Percentiles rank a stretch among this genome's conserved stretches.
These are phyloP conservation scores for Sylvietta virens DNA, from an alignment of 2,113 vertebrate species.

Conservation along the genomic window DNA sequence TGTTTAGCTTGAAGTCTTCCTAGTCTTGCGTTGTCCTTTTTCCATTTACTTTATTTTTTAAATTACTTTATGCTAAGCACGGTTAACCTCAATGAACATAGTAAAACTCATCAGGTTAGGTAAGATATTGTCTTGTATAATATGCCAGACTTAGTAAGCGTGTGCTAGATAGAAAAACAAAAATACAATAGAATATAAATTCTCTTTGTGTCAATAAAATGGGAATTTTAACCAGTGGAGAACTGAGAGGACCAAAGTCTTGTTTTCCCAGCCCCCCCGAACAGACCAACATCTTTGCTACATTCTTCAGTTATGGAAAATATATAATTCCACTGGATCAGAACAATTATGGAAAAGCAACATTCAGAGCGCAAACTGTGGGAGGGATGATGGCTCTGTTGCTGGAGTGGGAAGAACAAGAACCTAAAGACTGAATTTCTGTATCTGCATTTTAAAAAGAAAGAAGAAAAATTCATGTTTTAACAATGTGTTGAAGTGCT, in stretches of 20 bases:
- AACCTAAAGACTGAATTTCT: background rate
- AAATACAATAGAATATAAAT: background rate
- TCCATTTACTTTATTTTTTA: background rate
- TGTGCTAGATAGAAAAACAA: background rate
- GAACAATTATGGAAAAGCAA: background rate
- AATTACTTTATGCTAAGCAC: background rate
- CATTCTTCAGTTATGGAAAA: background rate
- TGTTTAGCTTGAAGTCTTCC: background rate
- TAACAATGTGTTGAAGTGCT: conserved; percentile 2
- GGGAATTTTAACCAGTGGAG: background rate
- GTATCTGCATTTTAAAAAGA: background rate
- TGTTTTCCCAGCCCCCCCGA: background rate
- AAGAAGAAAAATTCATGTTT: background rate
- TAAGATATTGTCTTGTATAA: conserved; percentile 6
- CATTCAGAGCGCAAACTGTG: background rate
- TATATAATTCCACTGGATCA: background rate
- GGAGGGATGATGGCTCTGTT: background rate
- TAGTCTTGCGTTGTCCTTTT: background rate
- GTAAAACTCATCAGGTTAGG: background rate
- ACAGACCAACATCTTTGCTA: background rate
- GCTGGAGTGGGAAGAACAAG: background rate
- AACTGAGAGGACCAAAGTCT: conserved; percentile 34
- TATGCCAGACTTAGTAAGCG: background rate
- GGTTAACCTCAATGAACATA: background rate
- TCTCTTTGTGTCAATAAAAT: background rate